Base-by-base conservation (phyloP, 2,888 invertebrate genomes). In the Synanthedon tipuliformis region DNA sequence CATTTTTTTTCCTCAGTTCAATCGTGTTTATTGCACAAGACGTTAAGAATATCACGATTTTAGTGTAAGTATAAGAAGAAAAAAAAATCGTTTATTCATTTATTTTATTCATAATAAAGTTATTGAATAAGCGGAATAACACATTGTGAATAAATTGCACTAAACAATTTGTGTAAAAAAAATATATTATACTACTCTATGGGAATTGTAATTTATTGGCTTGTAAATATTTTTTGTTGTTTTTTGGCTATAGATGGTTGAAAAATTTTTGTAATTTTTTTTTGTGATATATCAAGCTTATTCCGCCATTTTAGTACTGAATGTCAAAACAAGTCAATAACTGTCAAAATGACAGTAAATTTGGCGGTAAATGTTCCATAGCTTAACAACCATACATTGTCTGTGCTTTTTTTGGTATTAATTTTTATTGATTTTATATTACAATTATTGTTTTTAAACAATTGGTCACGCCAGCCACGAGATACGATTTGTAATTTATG, bases 401-500 rank as follows among this genome's bases (percentile, higher is more conserved):
- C 55, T 52, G 56, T 61, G 34, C 34, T 34, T 34, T 10, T 27
- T 34, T 10, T 34, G 10, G 34, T 34, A 34, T 34, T 34, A 0
- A 5, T 7, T 34, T n/a, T 34, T 34, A 34, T 34, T 34, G 5
- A 34, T 34, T 34, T 34, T 34, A n/a, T n/a, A n/a, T n/a, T n/a
- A 34, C 2, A 10, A 34, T 34, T 10, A 34, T 10, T 62, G 60
- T 66, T 68, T 62, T 61, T 63, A 62, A 65, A 57, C 58, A 58
- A 60, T 50, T 69, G 64, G 66, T 74, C 73, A 70, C 65, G 81
- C 81, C 77, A 73, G 81, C 81, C 77, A 73, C 61, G 73, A 66
- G 75, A 81, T 84, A 86, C 85, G 80, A 84, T 78, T 78, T 84
- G 81, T 87, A 85, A 84, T 78, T 78, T 84, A 81, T 87, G 85